phyloP scores from a whole-genome alignment of 2,888 invertebrate genomes.

The Cheilosia scutellata region DNA sequence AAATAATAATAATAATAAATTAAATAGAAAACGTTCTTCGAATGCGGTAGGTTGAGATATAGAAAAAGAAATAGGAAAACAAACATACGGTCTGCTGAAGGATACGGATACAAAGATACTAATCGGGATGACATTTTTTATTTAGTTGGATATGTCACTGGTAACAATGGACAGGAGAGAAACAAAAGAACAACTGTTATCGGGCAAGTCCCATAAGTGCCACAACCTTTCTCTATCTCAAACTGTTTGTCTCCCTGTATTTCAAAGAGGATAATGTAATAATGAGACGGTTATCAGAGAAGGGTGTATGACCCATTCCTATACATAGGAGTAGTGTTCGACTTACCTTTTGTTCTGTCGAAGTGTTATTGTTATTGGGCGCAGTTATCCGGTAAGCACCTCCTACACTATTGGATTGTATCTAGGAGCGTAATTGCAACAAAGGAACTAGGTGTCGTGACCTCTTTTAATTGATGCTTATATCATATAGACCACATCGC shows the following conservation, averaged over 20 bases:
- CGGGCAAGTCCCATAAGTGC: slow-evolving; percentile 52
- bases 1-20: slow-evolving; percentile 54
- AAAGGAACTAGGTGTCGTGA: slow-evolving; percentile 27
- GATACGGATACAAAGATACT: slow-evolving; percentile 40
- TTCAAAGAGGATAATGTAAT: slow-evolving; percentile 1
- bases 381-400: slow-evolving; percentile 39
- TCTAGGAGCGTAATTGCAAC: slow-evolving; percentile 28
- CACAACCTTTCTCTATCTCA: slow-evolving; percentile 32
- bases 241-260: not conserved
- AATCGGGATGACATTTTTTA: slow-evolving; percentile 11
- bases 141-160: slow-evolving; percentile 48
- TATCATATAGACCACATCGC: slow-evolving; percentile 24
- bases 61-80: not conserved
- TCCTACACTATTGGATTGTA: slow-evolving; percentile 15
- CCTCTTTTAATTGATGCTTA: slow-evolving; percentile 48
- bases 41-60: slow-evolving; percentile 29
- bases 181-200: slow-evolving; percentile 54
- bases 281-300: slow-evolving; percentile 41
- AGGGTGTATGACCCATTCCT: slow-evolving; percentile 28
- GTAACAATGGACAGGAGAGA: slow-evolving; percentile 48
- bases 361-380: slow-evolving; percentile 47
- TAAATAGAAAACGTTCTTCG: slow-evolving; percentile 20
- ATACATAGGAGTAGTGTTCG: not conserved
- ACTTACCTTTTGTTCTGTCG: slow-evolving; percentile 59
- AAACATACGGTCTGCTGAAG: slow-evolving; percentile 26